Evolutionary conservation across 2,113 vertebrate genomes (phyloP), one percentile per base, ranked within the genome.

Genomic region (Gymnorhina tibicen): DNA sequence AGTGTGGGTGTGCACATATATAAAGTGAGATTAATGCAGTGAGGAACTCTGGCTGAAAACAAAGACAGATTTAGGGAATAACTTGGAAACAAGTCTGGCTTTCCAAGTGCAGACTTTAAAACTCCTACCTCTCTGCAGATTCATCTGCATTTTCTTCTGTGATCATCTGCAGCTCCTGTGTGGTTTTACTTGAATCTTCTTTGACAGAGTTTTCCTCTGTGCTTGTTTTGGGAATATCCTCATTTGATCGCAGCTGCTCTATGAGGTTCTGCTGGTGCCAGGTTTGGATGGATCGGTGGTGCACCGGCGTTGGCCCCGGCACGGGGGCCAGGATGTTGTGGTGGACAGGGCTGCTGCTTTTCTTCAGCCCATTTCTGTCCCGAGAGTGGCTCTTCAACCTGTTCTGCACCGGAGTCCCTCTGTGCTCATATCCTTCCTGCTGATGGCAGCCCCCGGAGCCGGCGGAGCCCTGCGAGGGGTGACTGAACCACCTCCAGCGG

Each of bases 401-500:
- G 95, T 93, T 98, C 98, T 99, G 99, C 87, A 98, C 98, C 41
- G 98, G 97, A 18, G 98, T 98, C 56, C 98, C 98, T 95, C 99
- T 98, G 97, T 99, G 99, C 91, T 99, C 99, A 85, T 98, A 98
- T 97, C 99, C 99, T 97, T 99, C 99, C 98, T 99, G 99, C 98
- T 99, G 99, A 83, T 99, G 98, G 97, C 99, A 99, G 96, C 98
- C 98, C 95, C 98, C 99, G 91, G 97, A 97, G 89, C 98, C 98
- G 35, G 98, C 93, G n/a, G 98, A 97, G 96, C 98, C 98, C 97
- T 99, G 99, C 59, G 98, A 99, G 91, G 98, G 99, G 98, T 99
- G 99, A 94, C 98, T 99, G 93, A 99, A 99, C 99, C 99, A 99
- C 84, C 99, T 98, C 99, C 99, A 99, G 95, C 98, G 99, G 49